Evolutionary conservation across 2,113 vertebrate genomes (phyloP), one percentile per base, ranked within the genome.

Genomic region (Ictalurus furcatus): DNA sequence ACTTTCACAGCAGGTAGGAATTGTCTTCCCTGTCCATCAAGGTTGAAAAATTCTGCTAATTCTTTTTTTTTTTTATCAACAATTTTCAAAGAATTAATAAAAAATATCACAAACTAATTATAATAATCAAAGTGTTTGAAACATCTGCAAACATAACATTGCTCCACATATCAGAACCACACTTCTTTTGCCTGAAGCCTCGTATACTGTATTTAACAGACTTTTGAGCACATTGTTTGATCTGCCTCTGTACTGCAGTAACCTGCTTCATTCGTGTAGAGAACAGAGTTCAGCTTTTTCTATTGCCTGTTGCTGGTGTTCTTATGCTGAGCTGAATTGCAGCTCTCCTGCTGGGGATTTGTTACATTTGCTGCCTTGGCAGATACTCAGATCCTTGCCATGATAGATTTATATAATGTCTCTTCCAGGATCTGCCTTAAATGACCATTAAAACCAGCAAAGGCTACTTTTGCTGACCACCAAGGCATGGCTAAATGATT

Each of bases 231-330:
- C 71, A 28, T 59, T 52, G 81, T 85, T 85, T 87, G 52, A 91
- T 61, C 40, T 37, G 59, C 37, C 52, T 85, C 73, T 12, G 40
- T 89, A 90, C 88, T 86, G 87, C 91, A 85, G 76, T 92, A 92
- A 94, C 93, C 91, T 74, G 74, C 34, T 89, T 88, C 85, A 63
- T 86, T 85, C 88, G 87, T 91, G 91, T 89, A 88, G 63, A 91
- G 89, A 91, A 84, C 89, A 89, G 88, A 91, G 86, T 90, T 89
- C 87, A 92, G 90, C 87, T 86, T 71, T 90, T 86, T 91, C 2
- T 74, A 23, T 69, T 91, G 89, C 91, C 86, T 91, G 92, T 90
- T 92, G 90, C 90, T 89, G 86, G 8, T 19, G 87, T 87, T 56
- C 88, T 88, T 90, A 81, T 91, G 91, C 67, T 86, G 86, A 86